phyloP scores from a whole-genome alignment of 2,797 vertebrate genomes.

The Poeciliopsis infans region DNA sequence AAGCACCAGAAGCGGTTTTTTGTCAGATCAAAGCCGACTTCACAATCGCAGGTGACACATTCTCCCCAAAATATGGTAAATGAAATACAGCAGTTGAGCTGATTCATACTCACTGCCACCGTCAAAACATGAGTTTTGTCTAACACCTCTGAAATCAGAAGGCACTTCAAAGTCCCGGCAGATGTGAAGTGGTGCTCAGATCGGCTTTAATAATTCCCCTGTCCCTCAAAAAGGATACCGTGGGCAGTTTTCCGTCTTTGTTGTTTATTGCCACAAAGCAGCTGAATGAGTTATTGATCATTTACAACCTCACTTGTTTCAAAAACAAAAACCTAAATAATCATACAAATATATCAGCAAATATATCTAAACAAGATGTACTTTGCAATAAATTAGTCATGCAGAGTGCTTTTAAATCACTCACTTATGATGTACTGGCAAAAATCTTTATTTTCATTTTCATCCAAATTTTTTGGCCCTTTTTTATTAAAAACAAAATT shows the following conservation, averaged over 20 bases:
- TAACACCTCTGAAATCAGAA: constrained; percentile 37
- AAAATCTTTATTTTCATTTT: not conserved
- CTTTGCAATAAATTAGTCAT: constrained; percentile 8
- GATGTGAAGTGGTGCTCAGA: constrained; percentile 28
- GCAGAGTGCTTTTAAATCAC: not conserved
- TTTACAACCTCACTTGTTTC: not conserved
- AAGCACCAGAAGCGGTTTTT: constrained; percentile 40
- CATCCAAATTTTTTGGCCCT: not conserved
- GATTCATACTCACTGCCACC: constrained; percentile 54
- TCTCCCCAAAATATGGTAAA: constrained; percentile 60
- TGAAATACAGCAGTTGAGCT: constrained; percentile 51
- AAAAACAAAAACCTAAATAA: not conserved
- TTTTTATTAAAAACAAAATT: not conserved
- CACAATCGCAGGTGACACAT: constrained; percentile 70
- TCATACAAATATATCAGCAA: not conserved
- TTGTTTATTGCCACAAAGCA: constrained; percentile 10
- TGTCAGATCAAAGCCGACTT: constrained; percentile 70
- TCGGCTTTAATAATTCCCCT: constrained; percentile 30
- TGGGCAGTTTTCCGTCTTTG: not conserved
- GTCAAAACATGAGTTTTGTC: constrained; percentile 51
- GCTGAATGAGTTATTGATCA: constrained; percentile 7
- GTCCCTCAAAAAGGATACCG: constrained; percentile 7
- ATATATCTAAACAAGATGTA: not conserved
- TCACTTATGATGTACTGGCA: not conserved
- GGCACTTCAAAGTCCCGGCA: constrained; percentile 45